phyloP scores from a whole-genome alignment of 2,888 invertebrate genomes.

The Panopea generosa region DNA sequence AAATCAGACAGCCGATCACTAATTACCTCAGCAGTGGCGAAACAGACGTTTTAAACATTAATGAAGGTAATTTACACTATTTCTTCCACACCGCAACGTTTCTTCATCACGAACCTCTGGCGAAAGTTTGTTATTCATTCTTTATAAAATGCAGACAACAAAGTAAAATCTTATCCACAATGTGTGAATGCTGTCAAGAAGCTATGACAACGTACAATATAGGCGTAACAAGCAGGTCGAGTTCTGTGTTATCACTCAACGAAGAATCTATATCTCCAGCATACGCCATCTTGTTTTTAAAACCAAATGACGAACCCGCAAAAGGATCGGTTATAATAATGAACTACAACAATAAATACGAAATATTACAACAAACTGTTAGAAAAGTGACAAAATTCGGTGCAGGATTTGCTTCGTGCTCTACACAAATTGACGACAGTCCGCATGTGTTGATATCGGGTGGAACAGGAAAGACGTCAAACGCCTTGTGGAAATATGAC shows the following conservation, averaged over 20 bases:
- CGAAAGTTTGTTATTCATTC: background rate
- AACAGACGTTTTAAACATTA: background rate
- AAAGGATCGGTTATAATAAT: background rate
- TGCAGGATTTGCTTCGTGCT: background rate
- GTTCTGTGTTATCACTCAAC: background rate
- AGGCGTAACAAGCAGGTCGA: background rate
- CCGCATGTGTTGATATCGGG: background rate
- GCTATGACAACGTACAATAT: background rate
- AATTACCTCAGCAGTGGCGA: background rate
- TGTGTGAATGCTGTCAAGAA: background rate
- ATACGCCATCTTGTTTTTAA: background rate
- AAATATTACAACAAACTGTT: background rate
- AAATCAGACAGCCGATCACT: background rate
- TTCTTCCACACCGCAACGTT: background rate
- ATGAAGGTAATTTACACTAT: background rate
- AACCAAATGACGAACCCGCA: background rate
- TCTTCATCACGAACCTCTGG: background rate
- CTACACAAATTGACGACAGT: background rate
- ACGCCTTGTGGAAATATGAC: background rate
- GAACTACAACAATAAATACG: background rate
- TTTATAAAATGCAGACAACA: background rate
- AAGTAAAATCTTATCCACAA: background rate
- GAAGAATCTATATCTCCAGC: background rate
- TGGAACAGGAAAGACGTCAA: background rate
- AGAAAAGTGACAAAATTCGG: background rate